phyloP scores from a whole-genome alignment of 2,888 invertebrate genomes.

The Cephus spinipes region DNA sequence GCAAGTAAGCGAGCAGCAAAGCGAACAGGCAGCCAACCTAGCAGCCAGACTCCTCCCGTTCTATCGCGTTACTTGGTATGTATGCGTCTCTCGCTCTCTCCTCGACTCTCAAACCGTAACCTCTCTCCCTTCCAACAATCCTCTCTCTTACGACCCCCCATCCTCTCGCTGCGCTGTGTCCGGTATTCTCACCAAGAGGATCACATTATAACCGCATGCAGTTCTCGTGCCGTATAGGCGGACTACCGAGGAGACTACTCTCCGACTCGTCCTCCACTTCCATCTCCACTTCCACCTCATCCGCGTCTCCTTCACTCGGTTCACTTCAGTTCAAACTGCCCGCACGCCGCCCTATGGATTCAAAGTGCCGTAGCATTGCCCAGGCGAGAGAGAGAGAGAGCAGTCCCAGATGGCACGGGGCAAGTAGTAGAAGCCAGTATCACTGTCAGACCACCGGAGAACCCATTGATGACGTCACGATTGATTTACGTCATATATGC shows the following conservation, averaged over 20 bases:
- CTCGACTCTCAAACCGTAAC: no score
- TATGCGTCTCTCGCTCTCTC: neutral
- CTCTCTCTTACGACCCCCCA: no score
- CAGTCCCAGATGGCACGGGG: no score
- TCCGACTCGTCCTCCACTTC: neutral
- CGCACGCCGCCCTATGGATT: neutral
- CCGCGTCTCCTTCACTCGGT: neutral
- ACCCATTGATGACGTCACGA: no score
- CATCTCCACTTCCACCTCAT: neutral
- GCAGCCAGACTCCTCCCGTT: constrained; percentile 2
- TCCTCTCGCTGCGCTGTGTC: neutral
- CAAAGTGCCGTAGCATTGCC: no score
- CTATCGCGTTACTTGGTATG: neutral
- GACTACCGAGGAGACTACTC: neutral
- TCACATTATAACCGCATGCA: constrained; percentile 8
- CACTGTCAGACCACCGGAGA: no score
- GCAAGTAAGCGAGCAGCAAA: neutral
- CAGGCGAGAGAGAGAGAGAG: no score
- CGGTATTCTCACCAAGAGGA: constrained; percentile 6
- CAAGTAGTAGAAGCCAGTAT: no score
- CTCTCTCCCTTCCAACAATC: no score
- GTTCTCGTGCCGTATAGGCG: neutral
- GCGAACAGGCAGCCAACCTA: neutral
- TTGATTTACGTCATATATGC: no score
- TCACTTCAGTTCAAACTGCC: constrained; percentile 5